phyloP scores from a whole-genome alignment of 2,797 vertebrate genomes.

The Liparis tanakae region DNA sequence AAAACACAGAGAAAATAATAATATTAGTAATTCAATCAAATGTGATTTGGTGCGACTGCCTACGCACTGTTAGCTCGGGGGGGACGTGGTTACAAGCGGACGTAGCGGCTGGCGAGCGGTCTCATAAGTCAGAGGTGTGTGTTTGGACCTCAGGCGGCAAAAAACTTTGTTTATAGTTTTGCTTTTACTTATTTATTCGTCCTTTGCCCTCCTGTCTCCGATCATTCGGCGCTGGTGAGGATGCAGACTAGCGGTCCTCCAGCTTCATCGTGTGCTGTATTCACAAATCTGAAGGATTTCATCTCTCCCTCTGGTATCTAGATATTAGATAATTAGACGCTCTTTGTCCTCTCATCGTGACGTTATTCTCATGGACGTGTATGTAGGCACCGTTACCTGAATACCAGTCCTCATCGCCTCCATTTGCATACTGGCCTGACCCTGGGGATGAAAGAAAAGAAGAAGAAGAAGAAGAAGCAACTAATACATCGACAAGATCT shows the following conservation, averaged over 20 bases:
- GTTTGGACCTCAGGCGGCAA: neutral
- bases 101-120: neutral
- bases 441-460: conserved; percentile 83
- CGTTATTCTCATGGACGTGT: neutral
- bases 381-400: conserved; percentile 92
- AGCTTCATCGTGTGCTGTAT: neutral
- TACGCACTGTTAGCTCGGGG: neutral
- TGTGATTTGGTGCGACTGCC: neutral
- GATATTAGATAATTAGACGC: neutral
- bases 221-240: neutral
- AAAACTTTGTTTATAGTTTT: neutral
- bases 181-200: neutral
- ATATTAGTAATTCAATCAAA: neutral
- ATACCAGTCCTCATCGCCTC: conserved; percentile 94
- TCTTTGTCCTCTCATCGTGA: neutral
- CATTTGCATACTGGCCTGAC: conserved; percentile 91
- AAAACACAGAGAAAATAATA: conserved; percentile 9
- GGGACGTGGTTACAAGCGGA: too few relatives aligned
- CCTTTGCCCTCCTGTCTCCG: neutral
- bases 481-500: conserved; percentile 74
- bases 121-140: neutral
- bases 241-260: neutral
- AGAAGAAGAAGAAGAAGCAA: conserved; percentile 60
- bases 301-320: conserved; percentile 3
- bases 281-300: neutral